Base-by-base conservation (phyloP, 1,140 invertebrate genomes). In the Rhizoglyphus robini region DNA sequence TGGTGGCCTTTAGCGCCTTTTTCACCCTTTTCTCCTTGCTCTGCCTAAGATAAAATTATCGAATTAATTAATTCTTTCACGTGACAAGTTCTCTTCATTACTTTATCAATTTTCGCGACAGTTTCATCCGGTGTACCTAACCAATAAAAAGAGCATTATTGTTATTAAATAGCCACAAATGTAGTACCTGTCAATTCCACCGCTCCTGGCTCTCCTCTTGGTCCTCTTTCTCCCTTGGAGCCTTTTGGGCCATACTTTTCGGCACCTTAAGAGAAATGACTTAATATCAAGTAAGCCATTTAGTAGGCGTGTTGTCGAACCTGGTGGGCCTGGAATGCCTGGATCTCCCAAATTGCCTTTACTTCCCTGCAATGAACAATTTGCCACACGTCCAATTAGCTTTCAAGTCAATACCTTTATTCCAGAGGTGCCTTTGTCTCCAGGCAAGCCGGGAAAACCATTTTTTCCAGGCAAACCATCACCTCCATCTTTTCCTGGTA, bases 181-280 rank as follows among this genome's bases (percentile, higher is more conserved):
- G 18, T 41, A 41, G 8, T 41, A 11, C 46, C 72, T 31, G 51
- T 20, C 5, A 62, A 30, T 70, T 81, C 81, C 67, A 82, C 79
- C 2, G 81, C 67, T 67, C 86, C 86, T 34, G 76, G 74, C 46
- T 71, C 65, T 41, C 88, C 88, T 70, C 86, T 81, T 8, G 71
- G 34, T 49, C 89, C 89, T 51, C 80, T 73, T 66, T 68, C 63
- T 51, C 87, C 87, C 29, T 51, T 51, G 15, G 29, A 25, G 13
- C 48, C 48, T 51, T 49, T 63, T 49, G 29, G 88, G 86, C 25
- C 54, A 11, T 41, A 11, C 36, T 41, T 41, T 11, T 41, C 36
- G 18, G 8, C 36, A 41, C 36, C 36, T n/a, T n/a, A n/a, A n/a
- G n/a, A 18, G 36, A 18, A 41, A 41, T 41, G 36, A 8, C 36